Evolutionary conservation across 92 coral and sea anemone species (phyloP).

Genomic region (Umimayanthus chanpuru): DNA sequence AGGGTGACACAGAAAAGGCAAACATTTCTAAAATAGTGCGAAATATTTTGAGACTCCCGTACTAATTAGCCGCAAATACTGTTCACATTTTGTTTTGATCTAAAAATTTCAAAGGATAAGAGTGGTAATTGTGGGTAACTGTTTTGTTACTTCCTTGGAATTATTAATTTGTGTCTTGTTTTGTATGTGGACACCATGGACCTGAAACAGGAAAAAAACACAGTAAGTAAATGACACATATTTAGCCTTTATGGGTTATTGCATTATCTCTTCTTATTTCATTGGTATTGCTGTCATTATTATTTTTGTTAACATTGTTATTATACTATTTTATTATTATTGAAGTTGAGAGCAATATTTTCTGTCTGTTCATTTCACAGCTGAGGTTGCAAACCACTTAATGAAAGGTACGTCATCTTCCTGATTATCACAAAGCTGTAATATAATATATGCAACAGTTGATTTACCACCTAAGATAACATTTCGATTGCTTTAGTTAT

Average conservation of each 20-base stretch:
- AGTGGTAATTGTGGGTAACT: no score
- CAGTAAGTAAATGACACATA: slow-evolving; percentile 49
- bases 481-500: no score
- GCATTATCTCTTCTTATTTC: not conserved
- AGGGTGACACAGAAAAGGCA: no score
- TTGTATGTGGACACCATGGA: not conserved
- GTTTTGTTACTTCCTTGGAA: not conserved
- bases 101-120: no score
- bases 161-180: not conserved
- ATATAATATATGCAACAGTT: no score
- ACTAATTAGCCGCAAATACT: no score
- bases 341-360: no score
- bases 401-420: slow-evolving; percentile 78
- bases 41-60: no score
- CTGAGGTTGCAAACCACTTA: slow-evolving; percentile 91
- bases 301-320: not conserved
- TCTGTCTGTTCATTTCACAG: slow-evolving; percentile 40
- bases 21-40: no score
- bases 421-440: not conserved
- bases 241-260: not conserved
- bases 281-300: not conserved
- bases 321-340: no score
- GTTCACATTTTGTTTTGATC: no score
- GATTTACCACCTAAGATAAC: no score
- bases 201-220: slow-evolving; percentile 60